These are phyloP conservation scores for Tiliacea aurago DNA, from an alignment of 2,888 invertebrate species.

Conservation along the genomic window DNA sequence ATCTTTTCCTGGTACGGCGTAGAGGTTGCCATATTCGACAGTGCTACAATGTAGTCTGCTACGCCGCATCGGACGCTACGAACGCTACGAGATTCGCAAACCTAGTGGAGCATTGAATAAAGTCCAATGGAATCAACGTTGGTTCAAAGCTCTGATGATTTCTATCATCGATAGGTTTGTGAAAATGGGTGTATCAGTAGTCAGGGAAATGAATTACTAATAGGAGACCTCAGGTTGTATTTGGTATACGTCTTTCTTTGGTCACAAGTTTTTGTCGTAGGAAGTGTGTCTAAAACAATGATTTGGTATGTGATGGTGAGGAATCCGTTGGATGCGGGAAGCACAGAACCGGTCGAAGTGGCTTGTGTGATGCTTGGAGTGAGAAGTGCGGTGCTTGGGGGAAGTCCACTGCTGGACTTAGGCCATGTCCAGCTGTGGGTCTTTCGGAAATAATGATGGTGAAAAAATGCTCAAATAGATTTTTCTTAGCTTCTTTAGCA, in stretches of 20 bases:
- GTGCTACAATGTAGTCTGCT: conserved; percentile 60
- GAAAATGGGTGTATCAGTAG: background rate
- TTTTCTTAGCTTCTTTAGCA: background rate
- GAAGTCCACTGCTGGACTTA: too few relatives aligned
- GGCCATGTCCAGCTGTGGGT: too few relatives aligned
- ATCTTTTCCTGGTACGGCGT: conserved; percentile 39
- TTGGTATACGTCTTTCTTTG: background rate
- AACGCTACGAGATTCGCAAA: conserved; percentile 57
- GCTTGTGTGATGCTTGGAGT: too few relatives aligned
- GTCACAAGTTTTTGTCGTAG: too few relatives aligned
- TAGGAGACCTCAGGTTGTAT: background rate
- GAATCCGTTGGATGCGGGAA: too few relatives aligned
- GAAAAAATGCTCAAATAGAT: too few relatives aligned
- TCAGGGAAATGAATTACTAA: background rate
- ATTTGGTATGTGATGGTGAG: too few relatives aligned
- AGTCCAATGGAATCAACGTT: background rate
- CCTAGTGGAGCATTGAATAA: conserved; percentile 21
- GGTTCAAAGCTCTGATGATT: conserved; percentile 5
- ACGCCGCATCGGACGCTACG: conserved; percentile 49
- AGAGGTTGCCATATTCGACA: conserved; percentile 41
- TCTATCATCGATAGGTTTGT: background rate
- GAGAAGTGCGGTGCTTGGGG: too few relatives aligned
- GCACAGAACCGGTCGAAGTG: too few relatives aligned
- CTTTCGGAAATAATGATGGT: too few relatives aligned
- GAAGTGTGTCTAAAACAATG: too few relatives aligned